Conservation (phyloP, 2,797 vertebrate species). For the Galagoides demidoff region DNA sequence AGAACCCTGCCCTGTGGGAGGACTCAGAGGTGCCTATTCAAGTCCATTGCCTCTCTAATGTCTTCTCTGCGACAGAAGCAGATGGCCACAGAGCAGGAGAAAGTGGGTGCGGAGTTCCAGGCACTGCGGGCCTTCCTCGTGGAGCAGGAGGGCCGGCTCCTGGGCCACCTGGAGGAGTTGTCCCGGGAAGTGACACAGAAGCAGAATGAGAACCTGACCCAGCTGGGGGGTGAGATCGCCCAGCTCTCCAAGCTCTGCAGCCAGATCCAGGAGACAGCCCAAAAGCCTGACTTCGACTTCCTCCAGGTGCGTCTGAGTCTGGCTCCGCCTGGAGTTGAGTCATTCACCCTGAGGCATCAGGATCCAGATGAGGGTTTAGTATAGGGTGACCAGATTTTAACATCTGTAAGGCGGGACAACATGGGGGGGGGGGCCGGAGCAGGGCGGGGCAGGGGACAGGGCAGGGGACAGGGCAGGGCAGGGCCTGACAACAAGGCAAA, state of each 20-base stretch:
- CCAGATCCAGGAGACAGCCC: constrained; percentile 86
- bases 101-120: constrained; percentile 84
- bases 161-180: constrained; percentile 86
- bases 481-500: no score
- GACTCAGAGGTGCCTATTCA: not conserved
- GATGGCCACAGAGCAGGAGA: constrained; percentile 83
- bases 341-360: not conserved
- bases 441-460: no score
- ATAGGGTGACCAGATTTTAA: not conserved
- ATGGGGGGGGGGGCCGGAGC: no score
- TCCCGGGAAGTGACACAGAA: constrained; percentile 83
- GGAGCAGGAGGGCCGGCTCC: constrained; percentile 85
- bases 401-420: no score
- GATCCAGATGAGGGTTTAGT: not conserved
- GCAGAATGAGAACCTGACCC: constrained; percentile 87
- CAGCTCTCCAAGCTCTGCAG: constrained; percentile 87
- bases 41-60: not conserved
- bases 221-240: constrained; percentile 83
- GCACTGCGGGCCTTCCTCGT: constrained; percentile 84
- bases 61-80: constrained; percentile 73
- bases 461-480: no score
- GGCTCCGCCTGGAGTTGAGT: not conserved
- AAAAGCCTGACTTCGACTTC: constrained; percentile 84
- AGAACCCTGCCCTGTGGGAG: not conserved
- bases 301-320: constrained; percentile 84